A percentile compares a stretch with the other conserved stretches of the same genome.
Conservation (phyloP, 2,888 invertebrate species). For the Troilus luridus region DNA sequence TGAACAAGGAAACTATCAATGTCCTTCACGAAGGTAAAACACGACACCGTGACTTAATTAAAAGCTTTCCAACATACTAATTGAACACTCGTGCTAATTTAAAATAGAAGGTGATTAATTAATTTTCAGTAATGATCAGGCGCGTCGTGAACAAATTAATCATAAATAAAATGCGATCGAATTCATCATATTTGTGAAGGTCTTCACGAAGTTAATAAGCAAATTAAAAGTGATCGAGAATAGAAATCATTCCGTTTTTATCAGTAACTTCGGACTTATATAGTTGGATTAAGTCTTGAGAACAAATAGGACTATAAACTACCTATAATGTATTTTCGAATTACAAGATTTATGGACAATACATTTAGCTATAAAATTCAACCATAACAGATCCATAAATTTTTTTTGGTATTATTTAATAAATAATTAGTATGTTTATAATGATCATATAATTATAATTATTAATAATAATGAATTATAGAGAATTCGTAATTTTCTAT, state of each 20-base stretch:
- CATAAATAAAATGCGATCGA: not conserved
- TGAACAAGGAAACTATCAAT: not conserved
- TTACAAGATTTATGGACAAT: too few species aligned
- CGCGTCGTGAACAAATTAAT: not conserved
- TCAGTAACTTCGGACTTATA: too few species aligned
- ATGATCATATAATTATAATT: too few species aligned
- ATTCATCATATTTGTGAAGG: not conserved
- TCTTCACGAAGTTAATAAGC: not conserved
- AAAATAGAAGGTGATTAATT: not conserved
- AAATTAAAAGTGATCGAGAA: not conserved
- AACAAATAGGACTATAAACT: too few species aligned
- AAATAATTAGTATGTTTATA: too few species aligned
- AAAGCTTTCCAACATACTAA: slow-evolving; percentile 5
- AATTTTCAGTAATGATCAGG: not conserved
- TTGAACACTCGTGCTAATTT: not conserved
- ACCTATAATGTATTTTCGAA: too few species aligned
- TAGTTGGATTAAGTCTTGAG: too few species aligned
- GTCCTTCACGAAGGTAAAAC: not conserved
- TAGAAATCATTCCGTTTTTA: not conserved
- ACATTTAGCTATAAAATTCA: too few species aligned
- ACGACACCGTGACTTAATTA: slow-evolving; percentile 26
- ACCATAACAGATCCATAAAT: too few species aligned
- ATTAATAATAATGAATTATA: too few species aligned
- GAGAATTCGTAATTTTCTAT: too few species aligned
- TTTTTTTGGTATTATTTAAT: too few species aligned